Conservation (phyloP, 2,113 vertebrate species). For the Calidris pygmaea region DNA sequence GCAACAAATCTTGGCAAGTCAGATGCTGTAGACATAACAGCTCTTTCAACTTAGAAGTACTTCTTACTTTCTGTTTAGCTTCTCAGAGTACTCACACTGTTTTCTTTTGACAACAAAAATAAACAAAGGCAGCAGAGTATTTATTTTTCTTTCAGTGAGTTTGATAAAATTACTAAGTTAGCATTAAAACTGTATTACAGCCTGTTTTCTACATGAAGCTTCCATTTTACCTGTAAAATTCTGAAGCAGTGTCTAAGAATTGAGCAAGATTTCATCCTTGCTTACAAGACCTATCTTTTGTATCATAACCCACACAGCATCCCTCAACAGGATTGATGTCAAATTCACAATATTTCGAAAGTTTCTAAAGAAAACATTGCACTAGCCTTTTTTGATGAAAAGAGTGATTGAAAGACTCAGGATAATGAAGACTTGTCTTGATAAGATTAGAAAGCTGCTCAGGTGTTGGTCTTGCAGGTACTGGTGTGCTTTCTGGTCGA, state of each 20-base stretch:
- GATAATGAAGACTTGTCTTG: constrained; percentile 92
- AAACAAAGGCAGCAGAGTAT: neutral
- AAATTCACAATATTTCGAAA: neutral
- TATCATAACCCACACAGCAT: neutral
- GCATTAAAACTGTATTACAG: neutral
- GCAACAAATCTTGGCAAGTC: neutral
- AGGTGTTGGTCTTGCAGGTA: constrained; percentile 77
- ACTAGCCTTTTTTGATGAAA: constrained; percentile 89
- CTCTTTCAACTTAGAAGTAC: neutral
- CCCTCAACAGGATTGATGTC: neutral
- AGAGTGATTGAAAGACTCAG: constrained; percentile 88
- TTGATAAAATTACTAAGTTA: neutral
- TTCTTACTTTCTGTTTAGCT: neutral
- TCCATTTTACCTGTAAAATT: neutral
- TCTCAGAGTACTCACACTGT: neutral
- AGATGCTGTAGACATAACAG: neutral
- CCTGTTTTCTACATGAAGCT: neutral
- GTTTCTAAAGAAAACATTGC: neutral
- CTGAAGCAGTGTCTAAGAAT: neutral
- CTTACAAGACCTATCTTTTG: neutral
- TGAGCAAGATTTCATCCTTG: neutral
- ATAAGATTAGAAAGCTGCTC: constrained; percentile 93
- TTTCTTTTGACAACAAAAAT: neutral
- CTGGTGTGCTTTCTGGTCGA: constrained; percentile 82
- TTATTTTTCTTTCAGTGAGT: neutral